phyloP scores from a whole-genome alignment of 2,113 vertebrate genomes.

The pig (Sus scrofa) region DNA sequence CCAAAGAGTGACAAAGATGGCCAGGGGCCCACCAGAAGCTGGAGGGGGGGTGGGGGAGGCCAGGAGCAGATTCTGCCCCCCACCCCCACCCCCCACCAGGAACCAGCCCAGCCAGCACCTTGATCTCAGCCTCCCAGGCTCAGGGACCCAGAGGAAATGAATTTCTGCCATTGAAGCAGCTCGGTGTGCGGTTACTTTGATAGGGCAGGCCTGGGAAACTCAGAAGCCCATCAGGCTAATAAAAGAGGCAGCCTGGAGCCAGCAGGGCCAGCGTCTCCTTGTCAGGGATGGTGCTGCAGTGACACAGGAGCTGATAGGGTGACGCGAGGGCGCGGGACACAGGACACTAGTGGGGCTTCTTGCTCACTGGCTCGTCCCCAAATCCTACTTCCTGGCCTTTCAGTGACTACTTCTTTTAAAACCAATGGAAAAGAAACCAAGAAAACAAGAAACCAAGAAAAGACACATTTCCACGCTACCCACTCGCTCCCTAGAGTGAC shows the following conservation, averaged over 20 bases:
- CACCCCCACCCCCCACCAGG: background rate
- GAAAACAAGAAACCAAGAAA: background rate
- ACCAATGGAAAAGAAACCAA: background rate
- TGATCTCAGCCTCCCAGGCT: background rate
- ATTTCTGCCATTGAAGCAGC: background rate
- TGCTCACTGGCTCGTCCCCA: background rate
- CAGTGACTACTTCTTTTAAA: background rate
- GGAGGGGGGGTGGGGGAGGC: too few species aligned
- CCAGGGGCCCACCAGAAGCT: background rate
- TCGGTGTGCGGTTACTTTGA: background rate
- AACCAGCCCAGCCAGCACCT: background rate
- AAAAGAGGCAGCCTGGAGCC: background rate
- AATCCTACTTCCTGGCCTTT: background rate
- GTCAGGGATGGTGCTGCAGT: too few species aligned
- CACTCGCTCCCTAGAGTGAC: background rate
- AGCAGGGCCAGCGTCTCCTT: background rate
- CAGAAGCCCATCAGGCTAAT: background rate
- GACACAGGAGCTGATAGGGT: fast-evolving
- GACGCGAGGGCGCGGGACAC: fast-evolving
- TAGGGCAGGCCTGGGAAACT: background rate
- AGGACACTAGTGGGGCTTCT: background rate
- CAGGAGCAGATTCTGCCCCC: background rate
- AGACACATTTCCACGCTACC: background rate
- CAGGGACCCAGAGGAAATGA: background rate
- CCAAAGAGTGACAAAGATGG: background rate